Evolutionary conservation across 1,140 invertebrate genomes (phyloP), one percentile per base, ranked within the genome.

Genomic region (Epicauta chinensis): DNA sequence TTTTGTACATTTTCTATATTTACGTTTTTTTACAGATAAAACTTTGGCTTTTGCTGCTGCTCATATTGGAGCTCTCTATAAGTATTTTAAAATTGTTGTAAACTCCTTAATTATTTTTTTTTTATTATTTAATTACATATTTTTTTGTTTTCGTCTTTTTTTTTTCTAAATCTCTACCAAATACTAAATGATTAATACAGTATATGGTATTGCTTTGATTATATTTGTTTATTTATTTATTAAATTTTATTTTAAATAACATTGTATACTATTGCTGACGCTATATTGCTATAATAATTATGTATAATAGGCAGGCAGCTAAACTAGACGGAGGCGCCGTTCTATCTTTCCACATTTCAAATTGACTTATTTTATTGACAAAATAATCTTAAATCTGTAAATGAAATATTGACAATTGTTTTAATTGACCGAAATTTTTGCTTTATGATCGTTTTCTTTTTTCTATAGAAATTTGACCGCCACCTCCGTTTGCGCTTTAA

Each of bases 251-350:
- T 36, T 31, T 41, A 58, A 58, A 60, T 63, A 56, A 59, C 49
- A 55, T 56, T 62, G 53, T 62, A 63, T 56, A 59, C 64, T 67
- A 66, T 65, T 68, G 65, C 64, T 67, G 63, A 63, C 57, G 53
- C 63, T 72, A 72, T 70, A 69, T 73, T 74, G 69, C 69, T 74
- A 71, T 69, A 7, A 47, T 47, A 47, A 40, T 47, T 31, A 49
- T 49, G 38, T 49, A 38, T 48, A 49, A 39, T 49, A 49, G 65
- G 65, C 65, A 67, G 65, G 63, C 46, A 49, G 46, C 46, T 49
- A 49, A 49, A 40, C 46, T 49, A 49, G 14, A 11, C 46, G 23
- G 23, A 23, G 23, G 23, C 7, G 23, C 4, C 23, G 23, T 23
- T 7, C 23, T 3, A 23, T 23, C 23, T 0, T 7, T 34, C 32